A percentile compares a stretch with the other conserved stretches of the same genome.
phyloP scores from a whole-genome alignment of 2,888 invertebrate genomes.

The Dynastes maya region DNA sequence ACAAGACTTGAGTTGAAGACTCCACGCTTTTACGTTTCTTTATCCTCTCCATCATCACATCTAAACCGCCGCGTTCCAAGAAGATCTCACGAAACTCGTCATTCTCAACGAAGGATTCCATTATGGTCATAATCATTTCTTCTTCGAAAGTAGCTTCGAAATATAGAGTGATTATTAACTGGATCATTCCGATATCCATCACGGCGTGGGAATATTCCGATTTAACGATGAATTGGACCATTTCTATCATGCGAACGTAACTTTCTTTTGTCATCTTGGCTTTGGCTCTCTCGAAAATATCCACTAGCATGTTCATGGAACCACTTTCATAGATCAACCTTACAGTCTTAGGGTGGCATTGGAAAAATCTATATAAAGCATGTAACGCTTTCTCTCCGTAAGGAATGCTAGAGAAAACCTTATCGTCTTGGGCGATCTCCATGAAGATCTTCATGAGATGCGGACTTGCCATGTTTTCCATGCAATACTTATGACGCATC shows the following conservation, averaged over 20 bases:
- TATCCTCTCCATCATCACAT: conserved; percentile 21
- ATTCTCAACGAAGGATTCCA: conserved; percentile 26
- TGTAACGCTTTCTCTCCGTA: conserved; percentile 61
- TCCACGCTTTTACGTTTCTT: conserved; percentile 12
- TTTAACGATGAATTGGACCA: conserved; percentile 43
- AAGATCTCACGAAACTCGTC: conserved; percentile 29
- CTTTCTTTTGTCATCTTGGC: neutral
- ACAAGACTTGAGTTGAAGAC: conserved; percentile 10
- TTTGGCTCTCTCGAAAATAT: conserved; percentile 17
- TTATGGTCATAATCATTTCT: neutral
- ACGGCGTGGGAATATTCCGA: conserved; percentile 12
- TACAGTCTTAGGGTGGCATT: conserved; percentile 58
- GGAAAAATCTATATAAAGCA: conserved; percentile 60
- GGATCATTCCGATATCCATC: conserved; percentile 19
- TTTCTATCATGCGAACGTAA: conserved; percentile 6
- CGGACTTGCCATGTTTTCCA: conserved; percentile 62
- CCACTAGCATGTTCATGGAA: conserved; percentile 9
- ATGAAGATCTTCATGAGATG: conserved; percentile 59
- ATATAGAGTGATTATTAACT: conserved; percentile 15
- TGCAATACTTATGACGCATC: conserved; percentile 63
- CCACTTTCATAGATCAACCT: conserved; percentile 55
- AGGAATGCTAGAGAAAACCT: conserved; percentile 53
- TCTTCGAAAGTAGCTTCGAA: neutral
- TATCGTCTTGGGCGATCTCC: conserved; percentile 57
- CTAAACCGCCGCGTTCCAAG: conserved; percentile 3